Conservation (phyloP, 2,888 invertebrate species). For the Pristionchus entomophagus region DNA sequence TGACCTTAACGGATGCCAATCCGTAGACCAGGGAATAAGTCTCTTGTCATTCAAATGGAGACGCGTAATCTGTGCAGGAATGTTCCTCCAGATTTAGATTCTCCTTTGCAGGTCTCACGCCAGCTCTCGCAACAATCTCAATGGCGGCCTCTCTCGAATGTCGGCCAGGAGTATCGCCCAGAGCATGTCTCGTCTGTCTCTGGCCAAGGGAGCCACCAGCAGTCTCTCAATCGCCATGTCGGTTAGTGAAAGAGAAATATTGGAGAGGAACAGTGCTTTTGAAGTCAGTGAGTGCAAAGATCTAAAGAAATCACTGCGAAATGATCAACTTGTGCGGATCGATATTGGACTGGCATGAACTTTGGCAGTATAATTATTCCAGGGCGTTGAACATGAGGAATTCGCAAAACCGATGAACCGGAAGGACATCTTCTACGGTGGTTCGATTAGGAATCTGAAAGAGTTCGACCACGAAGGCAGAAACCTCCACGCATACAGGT, state of each 20-base stretch:
- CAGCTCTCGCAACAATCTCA: constrained; percentile 52
- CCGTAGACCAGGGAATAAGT: no score
- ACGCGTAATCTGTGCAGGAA: no score
- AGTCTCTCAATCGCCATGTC: constrained; percentile 71
- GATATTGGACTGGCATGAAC: background rate
- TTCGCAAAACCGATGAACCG: constrained; percentile 71
- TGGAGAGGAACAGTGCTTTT: no score
- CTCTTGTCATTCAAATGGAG: no score
- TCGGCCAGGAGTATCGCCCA: constrained; percentile 68
- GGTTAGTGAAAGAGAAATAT: constrained; percentile 60
- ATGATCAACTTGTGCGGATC: background rate
- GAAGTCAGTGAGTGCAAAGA: no score
- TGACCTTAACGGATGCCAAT: no score
- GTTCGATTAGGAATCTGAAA: constrained; percentile 92
- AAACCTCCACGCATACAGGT: constrained; percentile 45
- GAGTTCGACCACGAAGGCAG: constrained; percentile 82
- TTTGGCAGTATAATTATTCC: background rate
- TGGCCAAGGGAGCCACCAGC: constrained; percentile 64
- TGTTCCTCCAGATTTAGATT: no score
- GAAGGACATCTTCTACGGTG: constrained; percentile 97
- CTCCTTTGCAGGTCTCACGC: constrained; percentile 12
- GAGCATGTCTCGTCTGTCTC: constrained; percentile 69
- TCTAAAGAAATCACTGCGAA: no score
- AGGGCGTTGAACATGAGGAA: constrained; percentile 73
- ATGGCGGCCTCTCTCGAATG: constrained; percentile 55